These are phyloP conservation scores for Thamnaconus septentrionalis DNA, from an alignment of 2,113 vertebrate genomes.

Conservation along the genomic window DNA sequence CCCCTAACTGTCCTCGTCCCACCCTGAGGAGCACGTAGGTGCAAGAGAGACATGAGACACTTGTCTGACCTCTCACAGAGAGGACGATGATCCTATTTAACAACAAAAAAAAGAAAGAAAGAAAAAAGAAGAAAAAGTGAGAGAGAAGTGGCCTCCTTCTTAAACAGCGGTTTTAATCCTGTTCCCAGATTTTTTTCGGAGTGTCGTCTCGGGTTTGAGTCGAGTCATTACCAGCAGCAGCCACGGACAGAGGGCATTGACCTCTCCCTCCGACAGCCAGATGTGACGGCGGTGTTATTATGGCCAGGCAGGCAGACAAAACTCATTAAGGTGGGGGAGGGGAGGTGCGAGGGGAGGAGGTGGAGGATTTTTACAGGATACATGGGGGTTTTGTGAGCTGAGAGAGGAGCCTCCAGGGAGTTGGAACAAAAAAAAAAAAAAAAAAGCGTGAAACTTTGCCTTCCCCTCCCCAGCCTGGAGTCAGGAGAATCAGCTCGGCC, in stretches of 20 bases:
- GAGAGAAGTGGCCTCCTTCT: neutral
- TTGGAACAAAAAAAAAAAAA: slow-evolving; percentile 7
- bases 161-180: slow-evolving; percentile 50
- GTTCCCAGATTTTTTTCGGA: slow-evolving; percentile 18
- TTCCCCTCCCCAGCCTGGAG: too few relatives aligned
- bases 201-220: slow-evolving; percentile 34
- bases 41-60: slow-evolving; percentile 41
- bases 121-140: too few relatives aligned
- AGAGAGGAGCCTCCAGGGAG: slow-evolving; percentile 17
- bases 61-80: slow-evolving; percentile 22
- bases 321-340: slow-evolving; percentile 57
- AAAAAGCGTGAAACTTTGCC: too few relatives aligned
- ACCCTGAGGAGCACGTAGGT: slow-evolving; percentile 29
- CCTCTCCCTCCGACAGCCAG: slow-evolving; percentile 60
- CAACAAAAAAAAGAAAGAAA: too few relatives aligned
- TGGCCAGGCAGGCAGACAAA: slow-evolving; percentile 57
- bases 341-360: slow-evolving; percentile 10
- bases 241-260: slow-evolving; percentile 57
- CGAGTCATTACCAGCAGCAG: slow-evolving; percentile 31
- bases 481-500: neutral
- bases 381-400: slow-evolving; percentile 27
- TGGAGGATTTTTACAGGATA: slow-evolving; percentile 52
- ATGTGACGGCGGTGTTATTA: slow-evolving; percentile 61
- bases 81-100: neutral
- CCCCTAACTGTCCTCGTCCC: slow-evolving; percentile 25